Percentiles rank a stretch among this genome's conserved stretches.
Evolutionary conservation across 2,888 invertebrate genomes (phyloP).

Genomic region (Eulithis prunata): DNA sequence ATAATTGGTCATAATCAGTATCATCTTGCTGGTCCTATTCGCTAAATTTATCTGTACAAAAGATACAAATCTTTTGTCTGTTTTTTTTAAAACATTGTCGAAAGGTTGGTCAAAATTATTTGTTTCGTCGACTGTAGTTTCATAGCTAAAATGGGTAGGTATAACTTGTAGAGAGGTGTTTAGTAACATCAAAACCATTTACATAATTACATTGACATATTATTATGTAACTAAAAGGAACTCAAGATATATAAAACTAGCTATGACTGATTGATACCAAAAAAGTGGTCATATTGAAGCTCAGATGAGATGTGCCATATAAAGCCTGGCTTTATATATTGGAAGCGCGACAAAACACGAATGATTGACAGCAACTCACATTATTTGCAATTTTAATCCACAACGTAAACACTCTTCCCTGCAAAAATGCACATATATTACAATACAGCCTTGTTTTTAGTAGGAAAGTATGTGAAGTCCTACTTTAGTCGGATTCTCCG

Average conservation of each 20-base stretch:
- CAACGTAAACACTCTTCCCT: constrained; percentile 57
- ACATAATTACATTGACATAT: constrained; percentile 40
- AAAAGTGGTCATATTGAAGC: constrained; percentile 50
- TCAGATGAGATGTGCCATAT: constrained; percentile 52
- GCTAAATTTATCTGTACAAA: constrained; percentile 18
- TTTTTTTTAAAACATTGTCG: too few relatives aligned
- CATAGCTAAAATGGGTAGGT: too few relatives aligned
- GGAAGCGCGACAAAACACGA: constrained; percentile 65
- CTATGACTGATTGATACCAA: constrained; percentile 40
- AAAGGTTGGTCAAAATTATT: too few relatives aligned
- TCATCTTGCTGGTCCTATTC: constrained; percentile 47
- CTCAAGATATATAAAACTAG: constrained; percentile 34
- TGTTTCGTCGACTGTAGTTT: too few relatives aligned
- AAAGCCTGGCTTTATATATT: constrained; percentile 68
- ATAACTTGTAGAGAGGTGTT: too few relatives aligned
- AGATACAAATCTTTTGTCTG: constrained; percentile 1
- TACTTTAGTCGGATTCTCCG: constrained; percentile 12
- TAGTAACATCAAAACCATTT: constrained; percentile 6
- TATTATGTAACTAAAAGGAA: background rate
- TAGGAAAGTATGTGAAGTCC: constrained; percentile 41
- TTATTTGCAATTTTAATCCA: constrained; percentile 61
- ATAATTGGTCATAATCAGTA: constrained; percentile 67
- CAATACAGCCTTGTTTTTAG: constrained; percentile 41
- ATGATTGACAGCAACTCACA: constrained; percentile 71
- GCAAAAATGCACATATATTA: constrained; percentile 58